phyloP scores from a whole-genome alignment of 2,113 vertebrate species.

The Lophochroa leadbeateri region DNA sequence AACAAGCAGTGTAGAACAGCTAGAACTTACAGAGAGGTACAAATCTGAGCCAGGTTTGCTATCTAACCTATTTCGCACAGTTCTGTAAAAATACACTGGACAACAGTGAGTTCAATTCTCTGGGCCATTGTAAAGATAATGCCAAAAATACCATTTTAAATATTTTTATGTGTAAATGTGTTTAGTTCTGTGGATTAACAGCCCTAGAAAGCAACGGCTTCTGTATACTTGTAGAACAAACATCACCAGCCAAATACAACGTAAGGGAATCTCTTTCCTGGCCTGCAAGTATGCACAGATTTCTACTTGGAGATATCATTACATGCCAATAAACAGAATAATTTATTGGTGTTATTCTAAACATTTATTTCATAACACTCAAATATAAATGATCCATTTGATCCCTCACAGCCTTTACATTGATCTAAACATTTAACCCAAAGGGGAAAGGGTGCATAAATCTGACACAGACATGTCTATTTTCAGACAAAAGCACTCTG shows the following conservation, averaged over 20 bases:
- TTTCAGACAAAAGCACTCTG: neutral
- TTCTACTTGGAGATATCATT: neutral
- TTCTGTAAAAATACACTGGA: neutral
- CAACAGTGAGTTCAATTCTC: neutral
- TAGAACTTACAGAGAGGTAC: neutral
- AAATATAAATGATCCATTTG: neutral
- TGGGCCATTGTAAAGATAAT: neutral
- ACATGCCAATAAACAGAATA: neutral
- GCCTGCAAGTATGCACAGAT: neutral
- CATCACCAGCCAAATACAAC: neutral
- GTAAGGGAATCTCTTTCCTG: neutral
- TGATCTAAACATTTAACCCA: neutral
- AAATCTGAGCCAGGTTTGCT: neutral
- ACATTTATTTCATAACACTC: neutral
- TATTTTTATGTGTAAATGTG: neutral
- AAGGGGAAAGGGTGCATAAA: neutral
- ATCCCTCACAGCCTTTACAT: neutral
- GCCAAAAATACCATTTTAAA: neutral
- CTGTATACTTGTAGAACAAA: neutral
- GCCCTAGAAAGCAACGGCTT: neutral
- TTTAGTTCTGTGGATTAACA: neutral
- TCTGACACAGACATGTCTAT: neutral
- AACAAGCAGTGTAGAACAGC: neutral
- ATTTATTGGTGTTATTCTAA: neutral
- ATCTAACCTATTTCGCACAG: neutral